Conservation (phyloP, 2,888 invertebrate species). For the Lasius fuliginosus region DNA sequence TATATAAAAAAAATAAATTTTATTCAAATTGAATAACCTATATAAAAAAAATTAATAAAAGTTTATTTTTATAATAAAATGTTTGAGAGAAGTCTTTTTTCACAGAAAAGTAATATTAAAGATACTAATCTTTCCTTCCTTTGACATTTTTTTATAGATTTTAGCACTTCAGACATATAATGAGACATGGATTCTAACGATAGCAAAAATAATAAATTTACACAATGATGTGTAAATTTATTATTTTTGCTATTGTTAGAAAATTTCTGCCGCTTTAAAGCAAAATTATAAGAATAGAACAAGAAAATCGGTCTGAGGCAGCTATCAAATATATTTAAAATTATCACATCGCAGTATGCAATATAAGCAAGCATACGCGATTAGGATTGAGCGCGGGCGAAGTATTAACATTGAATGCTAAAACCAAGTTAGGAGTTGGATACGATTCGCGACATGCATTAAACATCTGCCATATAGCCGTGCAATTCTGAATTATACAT, state of each 20-base stretch:
- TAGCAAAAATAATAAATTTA: not conserved
- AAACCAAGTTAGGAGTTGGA: constrained; percentile 64
- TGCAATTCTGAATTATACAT: constrained; percentile 85
- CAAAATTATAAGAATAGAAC: not conserved
- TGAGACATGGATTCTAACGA: not conserved
- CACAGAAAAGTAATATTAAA: not conserved
- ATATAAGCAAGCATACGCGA: constrained; percentile 49
- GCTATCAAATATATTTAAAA: constrained; percentile 75
- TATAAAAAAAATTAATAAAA: not conserved
- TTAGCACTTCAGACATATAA: not conserved
- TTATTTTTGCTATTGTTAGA: not conserved
- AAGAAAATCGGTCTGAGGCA: not conserved
- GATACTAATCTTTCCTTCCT: not conserved
- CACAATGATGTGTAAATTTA: not conserved
- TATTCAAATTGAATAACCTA: too few relatives aligned
- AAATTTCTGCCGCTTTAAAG: not conserved
- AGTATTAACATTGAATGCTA: constrained; percentile 84
- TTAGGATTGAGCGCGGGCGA: constrained; percentile 71
- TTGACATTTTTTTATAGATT: not conserved
- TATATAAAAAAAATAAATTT: not conserved
- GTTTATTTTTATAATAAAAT: not conserved
- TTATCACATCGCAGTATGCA: constrained; percentile 50
- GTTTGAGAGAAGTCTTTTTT: not conserved
- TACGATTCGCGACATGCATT: constrained; percentile 80
- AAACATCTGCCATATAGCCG: constrained; percentile 82